These are phyloP conservation scores for Acanthochromis polyacanthus DNA, from an alignment of 2,113 vertebrate species.

Conservation along the genomic window DNA sequence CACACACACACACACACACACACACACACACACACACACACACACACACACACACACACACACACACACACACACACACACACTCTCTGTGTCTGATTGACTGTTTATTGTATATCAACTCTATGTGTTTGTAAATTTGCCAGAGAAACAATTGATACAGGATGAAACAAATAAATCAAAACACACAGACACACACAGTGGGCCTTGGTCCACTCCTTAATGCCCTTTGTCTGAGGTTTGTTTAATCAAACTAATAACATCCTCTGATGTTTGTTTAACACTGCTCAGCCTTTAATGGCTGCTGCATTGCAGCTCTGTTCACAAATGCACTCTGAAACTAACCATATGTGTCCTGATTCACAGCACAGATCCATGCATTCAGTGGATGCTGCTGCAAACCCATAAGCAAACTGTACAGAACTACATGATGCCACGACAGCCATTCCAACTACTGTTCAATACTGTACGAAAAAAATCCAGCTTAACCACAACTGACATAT, in stretches of 20 bases:
- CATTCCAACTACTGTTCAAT: neutral
- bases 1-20: slow-evolving; percentile 36
- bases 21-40: slow-evolving; percentile 36
- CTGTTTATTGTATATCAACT: slow-evolving; percentile 41
- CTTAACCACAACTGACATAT: neutral
- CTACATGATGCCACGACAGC: neutral
- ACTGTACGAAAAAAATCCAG: neutral
- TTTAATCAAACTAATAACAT: slow-evolving; percentile 74
- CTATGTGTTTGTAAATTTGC: slow-evolving; percentile 32
- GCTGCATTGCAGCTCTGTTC: slow-evolving; percentile 39
- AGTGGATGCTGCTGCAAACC: neutral
- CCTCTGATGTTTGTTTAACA: slow-evolving; percentile 73
- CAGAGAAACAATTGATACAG: slow-evolving; percentile 34
- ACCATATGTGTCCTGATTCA: slow-evolving; percentile 30
- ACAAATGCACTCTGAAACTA: slow-evolving; percentile 52
- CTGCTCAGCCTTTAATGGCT: slow-evolving; percentile 62
- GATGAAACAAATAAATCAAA: slow-evolving; percentile 56
- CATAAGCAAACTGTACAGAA: neutral
- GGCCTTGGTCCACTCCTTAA: slow-evolving; percentile 34
- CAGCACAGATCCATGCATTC: slow-evolving; percentile 10
- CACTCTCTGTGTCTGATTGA: slow-evolving; percentile 16
- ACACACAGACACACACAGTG: slow-evolving; percentile 10
- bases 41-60: slow-evolving; percentile 29
- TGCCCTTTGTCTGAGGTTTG: slow-evolving; percentile 59
- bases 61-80: slow-evolving; percentile 34